phyloP scores from a whole-genome alignment of 2,797 vertebrate genomes.

The Mormyrus hasselquistii region DNA sequence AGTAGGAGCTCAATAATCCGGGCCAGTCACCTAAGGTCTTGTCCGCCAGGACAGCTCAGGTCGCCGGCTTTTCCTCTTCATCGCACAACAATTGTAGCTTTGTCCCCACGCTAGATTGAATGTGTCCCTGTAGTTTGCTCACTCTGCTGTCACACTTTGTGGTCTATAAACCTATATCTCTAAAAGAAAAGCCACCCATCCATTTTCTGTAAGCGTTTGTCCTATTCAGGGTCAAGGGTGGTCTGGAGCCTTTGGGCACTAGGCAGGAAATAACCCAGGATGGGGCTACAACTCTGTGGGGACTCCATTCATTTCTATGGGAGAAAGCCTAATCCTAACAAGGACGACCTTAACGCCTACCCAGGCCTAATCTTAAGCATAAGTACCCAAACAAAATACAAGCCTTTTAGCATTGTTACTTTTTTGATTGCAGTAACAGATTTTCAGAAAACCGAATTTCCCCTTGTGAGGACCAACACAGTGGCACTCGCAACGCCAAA shows the following conservation, averaged over 20 bases:
- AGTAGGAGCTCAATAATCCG: not conserved
- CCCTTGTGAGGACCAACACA: too few relatives aligned
- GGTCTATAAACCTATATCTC: not conserved
- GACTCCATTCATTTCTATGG: not conserved
- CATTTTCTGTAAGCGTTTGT: not conserved
- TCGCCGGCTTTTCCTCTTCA: not conserved
- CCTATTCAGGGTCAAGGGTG: not conserved
- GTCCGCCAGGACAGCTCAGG: not conserved
- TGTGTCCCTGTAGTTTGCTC: not conserved
- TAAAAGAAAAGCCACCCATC: not conserved
- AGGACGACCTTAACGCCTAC: not conserved
- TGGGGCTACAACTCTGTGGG: not conserved
- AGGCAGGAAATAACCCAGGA: not conserved
- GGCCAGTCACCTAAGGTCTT: not conserved
- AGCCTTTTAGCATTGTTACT: not conserved
- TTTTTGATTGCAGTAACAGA: not conserved
- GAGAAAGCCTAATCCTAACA: not conserved
- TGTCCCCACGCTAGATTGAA: not conserved
- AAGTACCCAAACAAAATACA: not conserved
- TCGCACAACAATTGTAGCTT: constrained; percentile 5
- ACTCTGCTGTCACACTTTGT: not conserved
- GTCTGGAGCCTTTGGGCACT: not conserved
- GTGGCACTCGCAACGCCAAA: too few relatives aligned
- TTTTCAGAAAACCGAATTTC: too few relatives aligned
- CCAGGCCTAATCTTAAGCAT: not conserved